phyloP scores from a whole-genome alignment of 23 tunicate species.

The Botrylloides violaceus region DNA sequence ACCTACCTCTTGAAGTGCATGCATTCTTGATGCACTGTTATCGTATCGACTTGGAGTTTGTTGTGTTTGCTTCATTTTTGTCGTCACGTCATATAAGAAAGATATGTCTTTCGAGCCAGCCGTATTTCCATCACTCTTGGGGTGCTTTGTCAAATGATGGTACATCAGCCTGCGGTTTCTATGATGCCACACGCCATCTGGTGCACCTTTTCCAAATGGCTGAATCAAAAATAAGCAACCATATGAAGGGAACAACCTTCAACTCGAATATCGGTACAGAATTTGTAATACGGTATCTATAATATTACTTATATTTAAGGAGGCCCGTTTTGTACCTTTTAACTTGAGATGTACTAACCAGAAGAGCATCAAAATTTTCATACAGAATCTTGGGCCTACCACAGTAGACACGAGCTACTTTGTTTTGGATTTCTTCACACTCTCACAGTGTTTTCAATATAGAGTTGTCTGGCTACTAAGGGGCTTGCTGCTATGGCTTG shows the following conservation, averaged over 20 bases:
- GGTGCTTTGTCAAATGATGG: conserved; percentile 61
- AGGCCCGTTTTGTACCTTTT: too few species aligned
- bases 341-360: too few species aligned
- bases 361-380: too few species aligned
- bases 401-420: too few species aligned
- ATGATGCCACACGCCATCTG: conserved; percentile 87
- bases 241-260: not conserved
- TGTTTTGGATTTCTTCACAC: too few species aligned
- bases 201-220: conserved; percentile 71
- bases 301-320: too few species aligned
- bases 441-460: too few species aligned
- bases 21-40: conserved; percentile 54
- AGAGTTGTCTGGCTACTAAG: too few species aligned
- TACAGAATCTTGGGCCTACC: too few species aligned
- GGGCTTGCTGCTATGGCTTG: too few species aligned
- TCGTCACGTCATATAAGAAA: conserved; percentile 68
- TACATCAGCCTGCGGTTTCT: conserved; percentile 50
- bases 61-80: conserved; percentile 32
- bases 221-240: not conserved
- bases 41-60: conserved; percentile 45
- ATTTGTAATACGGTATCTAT: too few species aligned
- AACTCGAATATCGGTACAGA: too few species aligned
- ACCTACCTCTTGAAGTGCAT: conserved; percentile 28
- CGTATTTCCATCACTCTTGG: conserved; percentile 44
- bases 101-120: conserved; percentile 83